A percentile compares a stretch with the other conserved stretches of the same genome.
These are phyloP conservation scores for Pissodes strobi DNA, from an alignment of 1,140 invertebrate genomes.

Conservation along the genomic window DNA sequence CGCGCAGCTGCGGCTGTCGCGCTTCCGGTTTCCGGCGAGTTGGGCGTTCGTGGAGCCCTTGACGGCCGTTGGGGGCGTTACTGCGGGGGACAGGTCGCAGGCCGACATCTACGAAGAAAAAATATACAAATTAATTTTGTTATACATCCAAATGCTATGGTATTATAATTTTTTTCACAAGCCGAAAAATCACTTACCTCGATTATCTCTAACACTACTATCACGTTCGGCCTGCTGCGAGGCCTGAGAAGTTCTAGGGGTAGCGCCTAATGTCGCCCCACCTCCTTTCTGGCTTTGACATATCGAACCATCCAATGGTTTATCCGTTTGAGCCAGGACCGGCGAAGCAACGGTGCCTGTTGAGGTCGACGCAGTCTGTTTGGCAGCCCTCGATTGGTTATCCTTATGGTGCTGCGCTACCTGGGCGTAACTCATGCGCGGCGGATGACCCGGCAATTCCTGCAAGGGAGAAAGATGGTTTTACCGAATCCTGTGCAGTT, in stretches of 20 bases:
- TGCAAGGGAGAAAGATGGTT: no score
- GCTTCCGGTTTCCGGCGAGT: constrained; percentile 46
- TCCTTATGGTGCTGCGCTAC: constrained; percentile 77
- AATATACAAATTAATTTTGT: background rate
- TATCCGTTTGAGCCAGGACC: constrained; percentile 13
- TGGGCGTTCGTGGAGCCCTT: constrained; percentile 37
- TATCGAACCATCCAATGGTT: background rate
- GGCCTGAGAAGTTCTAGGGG: background rate
- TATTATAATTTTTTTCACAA: no score
- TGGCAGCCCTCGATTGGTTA: constrained; percentile 59
- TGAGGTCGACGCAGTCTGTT: constrained; percentile 36
- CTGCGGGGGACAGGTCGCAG: no score
- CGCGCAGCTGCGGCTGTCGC: constrained; percentile 46
- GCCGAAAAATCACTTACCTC: constrained; percentile 15
- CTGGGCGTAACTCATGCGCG: constrained; percentile 80
- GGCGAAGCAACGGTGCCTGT: background rate
- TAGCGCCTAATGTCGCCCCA: background rate
- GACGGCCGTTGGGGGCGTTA: constrained; percentile 19
- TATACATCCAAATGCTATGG: no score
- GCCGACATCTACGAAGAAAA: background rate
- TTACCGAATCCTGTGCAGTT: no score
- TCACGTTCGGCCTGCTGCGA: constrained; percentile 26
- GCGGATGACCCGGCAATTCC: constrained; percentile 55
- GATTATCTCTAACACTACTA: constrained; percentile 31
- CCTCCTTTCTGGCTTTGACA: background rate